A percentile compares a stretch with the other conserved stretches of the same genome.
These are phyloP conservation scores for Perdita meconis DNA, from an alignment of 2,888 invertebrate genomes.

Conservation along the genomic window DNA sequence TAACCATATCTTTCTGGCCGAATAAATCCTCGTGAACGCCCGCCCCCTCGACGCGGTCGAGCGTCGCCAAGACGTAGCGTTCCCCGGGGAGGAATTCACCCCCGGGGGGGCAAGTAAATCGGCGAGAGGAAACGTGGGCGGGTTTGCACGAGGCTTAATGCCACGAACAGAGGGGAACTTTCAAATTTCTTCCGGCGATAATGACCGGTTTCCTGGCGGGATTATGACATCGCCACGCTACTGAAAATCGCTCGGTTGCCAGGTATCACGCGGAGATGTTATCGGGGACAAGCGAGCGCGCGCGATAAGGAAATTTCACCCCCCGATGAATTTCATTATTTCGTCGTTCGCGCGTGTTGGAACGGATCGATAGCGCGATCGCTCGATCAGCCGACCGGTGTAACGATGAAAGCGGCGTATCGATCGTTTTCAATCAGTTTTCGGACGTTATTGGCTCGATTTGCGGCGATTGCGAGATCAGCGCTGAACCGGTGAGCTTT, in stretches of 20 bases:
- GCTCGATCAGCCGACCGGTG: slow-evolving; percentile 2
- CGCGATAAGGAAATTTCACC: slow-evolving; percentile 56
- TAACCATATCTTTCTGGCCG: background rate
- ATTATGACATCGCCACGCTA: slow-evolving; percentile 60
- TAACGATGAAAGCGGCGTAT: background rate
- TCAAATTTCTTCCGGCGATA: slow-evolving; percentile 64
- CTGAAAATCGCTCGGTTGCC: slow-evolving; percentile 45
- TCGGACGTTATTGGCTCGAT: slow-evolving; percentile 7
- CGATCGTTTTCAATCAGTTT: slow-evolving; percentile 25
- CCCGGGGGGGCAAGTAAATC: slow-evolving; percentile 28
- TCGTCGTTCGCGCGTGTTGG: slow-evolving; percentile 48
- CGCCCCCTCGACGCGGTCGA: background rate
- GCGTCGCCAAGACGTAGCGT: slow-evolving; percentile 22
- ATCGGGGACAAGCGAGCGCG: slow-evolving; percentile 43
- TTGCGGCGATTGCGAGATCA: background rate
- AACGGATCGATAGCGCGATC: slow-evolving; percentile 40
- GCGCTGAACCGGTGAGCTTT: too few relatives aligned
- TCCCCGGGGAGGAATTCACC: slow-evolving; percentile 16
- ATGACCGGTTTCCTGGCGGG: slow-evolving; percentile 59
- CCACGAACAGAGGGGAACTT: slow-evolving; percentile 44
- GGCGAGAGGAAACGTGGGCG: slow-evolving; percentile 13
- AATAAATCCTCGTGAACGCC: background rate
- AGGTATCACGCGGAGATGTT: slow-evolving; percentile 53
- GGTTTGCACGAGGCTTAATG: slow-evolving; percentile 35
- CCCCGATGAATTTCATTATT: slow-evolving; percentile 55